Conservation (phyloP, 2,888 invertebrate genomes). For the Leucophora obtusa region DNA sequence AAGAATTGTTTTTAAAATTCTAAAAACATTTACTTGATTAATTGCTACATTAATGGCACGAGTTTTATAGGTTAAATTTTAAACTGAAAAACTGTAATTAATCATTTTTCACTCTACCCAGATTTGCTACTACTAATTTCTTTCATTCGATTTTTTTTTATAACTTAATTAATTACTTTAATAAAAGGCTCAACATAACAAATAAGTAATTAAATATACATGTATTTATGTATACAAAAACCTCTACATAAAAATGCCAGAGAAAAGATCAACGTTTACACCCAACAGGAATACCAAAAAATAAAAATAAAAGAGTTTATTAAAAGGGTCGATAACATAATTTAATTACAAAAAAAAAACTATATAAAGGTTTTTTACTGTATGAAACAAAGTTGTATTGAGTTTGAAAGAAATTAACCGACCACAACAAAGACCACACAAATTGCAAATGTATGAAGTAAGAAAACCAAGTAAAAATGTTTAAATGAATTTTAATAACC, state of each 20-base stretch:
- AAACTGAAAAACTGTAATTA: slow-evolving; percentile 26
- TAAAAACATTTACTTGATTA: slow-evolving; percentile 31
- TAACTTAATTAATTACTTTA: slow-evolving; percentile 49
- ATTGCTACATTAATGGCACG: slow-evolving; percentile 49
- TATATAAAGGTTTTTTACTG: neutral
- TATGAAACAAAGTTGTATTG: slow-evolving; percentile 5
- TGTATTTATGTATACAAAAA: slow-evolving; percentile 3
- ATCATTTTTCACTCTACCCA: slow-evolving; percentile 26
- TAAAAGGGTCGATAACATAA: slow-evolving; percentile 53
- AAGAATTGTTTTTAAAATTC: neutral
- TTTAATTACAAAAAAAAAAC: slow-evolving; percentile 48
- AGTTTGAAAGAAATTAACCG: slow-evolving; percentile 27
- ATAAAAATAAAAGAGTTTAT: slow-evolving; percentile 4
- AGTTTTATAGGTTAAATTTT: slow-evolving; percentile 30
- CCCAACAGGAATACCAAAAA: slow-evolving; percentile 11
- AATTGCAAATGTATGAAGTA: neutral
- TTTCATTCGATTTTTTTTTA: neutral
- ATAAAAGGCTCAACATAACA: neutral
- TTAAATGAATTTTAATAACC: neutral
- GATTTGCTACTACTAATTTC: neutral
- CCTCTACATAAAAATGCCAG: slow-evolving; percentile 27
- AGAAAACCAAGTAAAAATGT: neutral
- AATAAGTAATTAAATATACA: neutral
- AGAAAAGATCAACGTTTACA: slow-evolving; percentile 27
- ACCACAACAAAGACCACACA: slow-evolving; percentile 29